Percentiles rank a stretch among this genome's conserved stretches.
phyloP scores from a whole-genome alignment of 1,140 invertebrate genomes.

The Diprion similis region DNA sequence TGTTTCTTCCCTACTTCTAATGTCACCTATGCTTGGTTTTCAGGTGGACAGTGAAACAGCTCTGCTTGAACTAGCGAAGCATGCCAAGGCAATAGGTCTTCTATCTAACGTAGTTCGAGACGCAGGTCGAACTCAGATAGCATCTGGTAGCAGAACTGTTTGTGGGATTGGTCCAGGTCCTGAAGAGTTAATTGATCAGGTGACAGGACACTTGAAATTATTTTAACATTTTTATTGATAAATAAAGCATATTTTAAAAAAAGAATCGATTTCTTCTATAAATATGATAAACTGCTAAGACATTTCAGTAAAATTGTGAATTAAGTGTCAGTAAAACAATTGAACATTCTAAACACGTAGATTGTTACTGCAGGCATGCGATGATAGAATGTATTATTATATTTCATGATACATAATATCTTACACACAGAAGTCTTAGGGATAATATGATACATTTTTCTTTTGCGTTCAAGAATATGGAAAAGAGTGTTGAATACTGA shows the following conservation, averaged over 20 bases:
- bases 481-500: conserved; percentile 1
- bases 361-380: not conserved
- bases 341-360: not conserved
- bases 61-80: conserved; percentile 69
- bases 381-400: not conserved
- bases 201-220: conserved; percentile 89
- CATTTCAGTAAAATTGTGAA: not conserved
- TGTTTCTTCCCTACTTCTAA: not conserved
- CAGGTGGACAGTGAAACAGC: conserved; percentile 71
- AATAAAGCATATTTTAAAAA: conserved; percentile 17
- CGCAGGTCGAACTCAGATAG: conserved; percentile 91
- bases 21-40: conserved; percentile 40
- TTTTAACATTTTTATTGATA: conserved; percentile 63
- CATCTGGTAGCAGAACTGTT: conserved; percentile 85
- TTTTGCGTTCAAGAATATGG: conserved; percentile 3
- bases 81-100: conserved; percentile 74
- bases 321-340: conserved; percentile 11
- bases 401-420: conserved; percentile 15
- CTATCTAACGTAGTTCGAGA: conserved; percentile 80
- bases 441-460: conserved; percentile 34
- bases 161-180: conserved; percentile 89
- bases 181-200: conserved; percentile 74
- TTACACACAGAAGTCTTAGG: conserved; percentile 30
- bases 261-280: conserved; percentile 17
- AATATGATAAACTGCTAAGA: conserved; percentile 6